phyloP scores from a whole-genome alignment of 2,797 vertebrate genomes.

The Danio choprae region DNA sequence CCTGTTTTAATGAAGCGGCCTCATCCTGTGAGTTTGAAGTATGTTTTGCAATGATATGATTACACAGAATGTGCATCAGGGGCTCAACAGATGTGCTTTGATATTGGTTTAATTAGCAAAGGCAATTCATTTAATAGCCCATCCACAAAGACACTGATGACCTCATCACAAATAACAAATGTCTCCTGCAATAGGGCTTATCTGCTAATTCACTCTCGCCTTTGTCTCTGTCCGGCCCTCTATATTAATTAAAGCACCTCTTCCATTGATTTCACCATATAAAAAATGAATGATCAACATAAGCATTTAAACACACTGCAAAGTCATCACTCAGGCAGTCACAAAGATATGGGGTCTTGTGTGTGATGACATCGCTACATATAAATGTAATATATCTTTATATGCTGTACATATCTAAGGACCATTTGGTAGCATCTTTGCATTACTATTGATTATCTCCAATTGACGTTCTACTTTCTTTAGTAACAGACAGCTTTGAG shows the following conservation, averaged over 20 bases:
- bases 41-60: constrained; percentile 63
- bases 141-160: constrained; percentile 57
- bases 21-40: constrained; percentile 18
- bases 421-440: background rate
- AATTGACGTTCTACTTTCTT: too few relatives aligned
- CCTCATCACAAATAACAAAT: constrained; percentile 51
- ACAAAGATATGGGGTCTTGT: background rate
- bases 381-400: too few relatives aligned
- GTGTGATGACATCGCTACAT: background rate
- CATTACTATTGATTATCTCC: background rate
- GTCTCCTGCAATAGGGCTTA: constrained; percentile 59
- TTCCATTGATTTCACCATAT: constrained; percentile 50
- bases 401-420: background rate
- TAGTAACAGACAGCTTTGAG: too few relatives aligned
- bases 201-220: constrained; percentile 57
- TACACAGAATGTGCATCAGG: constrained; percentile 31
- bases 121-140: constrained; percentile 71
- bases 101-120: constrained; percentile 73
- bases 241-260: constrained; percentile 61
- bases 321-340: constrained; percentile 1
- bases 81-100: constrained; percentile 59
- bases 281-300: constrained; percentile 11
- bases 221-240: constrained; percentile 34
- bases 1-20: constrained; percentile 25
- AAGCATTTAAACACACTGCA: background rate